These are phyloP conservation scores for Tympanuchus pallidicinctus DNA, from an alignment of 2,113 vertebrate species.

Conservation along the genomic window DNA sequence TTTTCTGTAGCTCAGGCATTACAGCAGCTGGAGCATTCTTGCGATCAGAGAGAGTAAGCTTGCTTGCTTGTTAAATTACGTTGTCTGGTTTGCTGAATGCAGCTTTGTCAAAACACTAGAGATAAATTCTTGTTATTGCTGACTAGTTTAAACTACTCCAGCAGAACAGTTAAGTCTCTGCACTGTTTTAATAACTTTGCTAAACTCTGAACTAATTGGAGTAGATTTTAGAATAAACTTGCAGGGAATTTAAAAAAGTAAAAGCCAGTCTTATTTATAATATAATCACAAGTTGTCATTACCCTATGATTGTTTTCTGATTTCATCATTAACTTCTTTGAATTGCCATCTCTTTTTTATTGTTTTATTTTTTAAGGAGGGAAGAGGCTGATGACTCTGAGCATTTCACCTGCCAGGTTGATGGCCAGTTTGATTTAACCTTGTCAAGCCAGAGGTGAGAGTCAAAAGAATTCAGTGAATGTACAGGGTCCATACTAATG, in stretches of 20 bases:
- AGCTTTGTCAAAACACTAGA: not conserved
- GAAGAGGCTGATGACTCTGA: constrained; percentile 61
- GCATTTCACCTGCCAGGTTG: constrained; percentile 61
- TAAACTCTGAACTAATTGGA: not conserved
- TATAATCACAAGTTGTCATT: not conserved
- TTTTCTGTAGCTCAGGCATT: not conserved
- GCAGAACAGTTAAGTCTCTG: not conserved
- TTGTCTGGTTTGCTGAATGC: not conserved
- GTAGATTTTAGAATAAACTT: not conserved
- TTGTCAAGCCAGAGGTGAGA: constrained; percentile 56
- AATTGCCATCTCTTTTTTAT: not conserved
- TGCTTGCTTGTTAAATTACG: not conserved
- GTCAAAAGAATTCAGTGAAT: not conserved
- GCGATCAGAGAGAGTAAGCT: not conserved
- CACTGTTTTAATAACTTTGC: fast-evolving
- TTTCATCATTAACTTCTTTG: not conserved
- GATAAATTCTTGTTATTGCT: not conserved
- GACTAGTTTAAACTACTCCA: not conserved
- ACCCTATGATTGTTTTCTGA: not conserved
- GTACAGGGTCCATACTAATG: not conserved
- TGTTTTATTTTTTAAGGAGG: constrained; percentile 51
- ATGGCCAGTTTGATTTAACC: constrained; percentile 64
- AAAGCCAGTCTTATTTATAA: not conserved
- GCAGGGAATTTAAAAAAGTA: not conserved
- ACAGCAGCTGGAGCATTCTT: not conserved